Evolutionary conservation across 2,888 invertebrate species (phyloP), one percentile per base, ranked within the genome.

Genomic region (Drosophila sordidapex): DNA sequence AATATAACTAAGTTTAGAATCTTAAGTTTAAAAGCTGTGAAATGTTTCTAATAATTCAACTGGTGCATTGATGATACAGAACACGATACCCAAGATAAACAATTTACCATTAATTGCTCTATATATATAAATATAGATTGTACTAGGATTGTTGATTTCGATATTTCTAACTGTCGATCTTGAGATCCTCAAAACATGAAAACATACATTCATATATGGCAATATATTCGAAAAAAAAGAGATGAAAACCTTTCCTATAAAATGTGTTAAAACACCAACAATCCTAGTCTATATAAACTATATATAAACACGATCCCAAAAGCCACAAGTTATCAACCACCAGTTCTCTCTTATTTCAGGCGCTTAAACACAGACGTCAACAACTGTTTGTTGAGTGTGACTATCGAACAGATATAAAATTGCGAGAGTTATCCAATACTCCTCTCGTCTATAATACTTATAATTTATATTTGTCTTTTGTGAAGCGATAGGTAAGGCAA

Each of bases 321-420:
- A 80, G 88, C 80, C 83, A 85, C 87, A 87, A 87, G 89, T 85
- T 87, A 96, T 96, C 95, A 97, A 96, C 96, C 97, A 96, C 97
- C 97, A 97, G 97, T 97, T 96, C 96, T 96, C 96, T 97, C 95
- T 94, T 95, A 92, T 96, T 96, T 95, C 96, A 96, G 96, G 94
- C 94, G 94, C 94, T 94, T 92, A 90, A 90, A 88, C 89, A 83
- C 86, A 82, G 88, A 86, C 78, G 88, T 81, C 87, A 71, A 79
- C 83, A 71, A 79, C 83, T 73, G 69, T 82, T 82, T 83, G 75
- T 82, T 85, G 77, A 72, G 83, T 80, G 88, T 82, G 89, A 85
- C 76, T 83, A 82, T 90, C 84, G 87, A 85, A 80, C 81, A 78
- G 78, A 81, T 80, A 80, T 81, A 90, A 83, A 82, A 83, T 31